These are phyloP conservation scores for Actinostola sp. DNA, from an alignment of 92 coral and sea anemone genomes.

Conservation along the genomic window DNA sequence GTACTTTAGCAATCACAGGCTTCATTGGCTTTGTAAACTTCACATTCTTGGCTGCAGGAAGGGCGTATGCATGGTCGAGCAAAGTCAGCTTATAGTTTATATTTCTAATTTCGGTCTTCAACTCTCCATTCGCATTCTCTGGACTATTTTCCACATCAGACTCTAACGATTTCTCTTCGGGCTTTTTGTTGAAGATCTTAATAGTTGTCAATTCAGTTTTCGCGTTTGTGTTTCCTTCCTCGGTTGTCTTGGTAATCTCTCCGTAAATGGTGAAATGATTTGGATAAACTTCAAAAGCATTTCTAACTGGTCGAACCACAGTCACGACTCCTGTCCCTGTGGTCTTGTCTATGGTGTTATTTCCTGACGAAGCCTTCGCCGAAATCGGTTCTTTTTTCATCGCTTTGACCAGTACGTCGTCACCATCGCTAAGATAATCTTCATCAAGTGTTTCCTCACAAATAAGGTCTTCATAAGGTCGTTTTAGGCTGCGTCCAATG, in stretches of 20 bases:
- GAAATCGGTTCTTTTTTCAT: slow-evolving; percentile 32
- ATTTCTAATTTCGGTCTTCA: slow-evolving; percentile 57
- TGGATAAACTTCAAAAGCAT: slow-evolving; percentile 54
- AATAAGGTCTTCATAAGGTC: slow-evolving; percentile 80
- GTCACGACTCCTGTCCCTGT: slow-evolving; percentile 69
- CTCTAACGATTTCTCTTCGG: slow-evolving; percentile 20
- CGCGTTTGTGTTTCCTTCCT: slow-evolving; percentile 27
- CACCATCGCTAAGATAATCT: slow-evolving; percentile 71
- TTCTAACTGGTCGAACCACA: slow-evolving; percentile 64
- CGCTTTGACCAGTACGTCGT: slow-evolving; percentile 53
- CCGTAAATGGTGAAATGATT: slow-evolving; percentile 77
- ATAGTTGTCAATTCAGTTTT: slow-evolving; percentile 23
- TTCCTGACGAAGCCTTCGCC: neutral
- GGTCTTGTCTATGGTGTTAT: neutral
- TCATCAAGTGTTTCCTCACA: slow-evolving; percentile 88
- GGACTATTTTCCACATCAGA: slow-evolving; percentile 31
- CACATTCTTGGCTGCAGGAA: slow-evolving; percentile 70
- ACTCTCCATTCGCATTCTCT: slow-evolving; percentile 29
- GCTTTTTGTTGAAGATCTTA: slow-evolving; percentile 14
- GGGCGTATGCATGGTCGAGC: slow-evolving; percentile 85
- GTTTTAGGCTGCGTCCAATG: slow-evolving; percentile 55
- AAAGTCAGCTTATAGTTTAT: slow-evolving; percentile 80
- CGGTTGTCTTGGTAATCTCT: slow-evolving; percentile 45
- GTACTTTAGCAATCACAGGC: slow-evolving; percentile 22
- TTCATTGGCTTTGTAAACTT: slow-evolving; percentile 33